A percentile compares a stretch with the other conserved stretches of the same genome.
Conservation (phyloP, 2,113 vertebrate genomes). For the Coracopsis vasa region DNA sequence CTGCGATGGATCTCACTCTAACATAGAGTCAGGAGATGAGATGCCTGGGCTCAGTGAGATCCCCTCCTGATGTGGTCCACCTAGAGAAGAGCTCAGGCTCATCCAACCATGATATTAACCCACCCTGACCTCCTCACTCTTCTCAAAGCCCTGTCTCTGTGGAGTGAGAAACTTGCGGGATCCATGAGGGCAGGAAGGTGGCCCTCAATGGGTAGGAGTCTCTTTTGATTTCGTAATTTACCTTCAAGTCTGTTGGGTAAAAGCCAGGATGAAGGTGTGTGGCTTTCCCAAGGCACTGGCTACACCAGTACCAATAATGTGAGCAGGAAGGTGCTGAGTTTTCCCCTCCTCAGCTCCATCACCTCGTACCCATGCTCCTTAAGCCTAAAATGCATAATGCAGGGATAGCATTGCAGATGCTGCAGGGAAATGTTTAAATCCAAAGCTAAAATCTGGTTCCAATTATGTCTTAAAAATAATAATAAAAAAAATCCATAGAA, state of each 20-base stretch:
- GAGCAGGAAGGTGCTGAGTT: not conserved
- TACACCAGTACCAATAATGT: rapidly evolving
- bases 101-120: not conserved
- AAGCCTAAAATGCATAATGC: not conserved
- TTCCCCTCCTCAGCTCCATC: not conserved
- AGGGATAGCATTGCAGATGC: not conserved
- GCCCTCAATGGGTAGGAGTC: rapidly evolving
- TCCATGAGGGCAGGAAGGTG: not conserved
- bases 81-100: not conserved
- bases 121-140: rapidly evolving
- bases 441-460: not conserved
- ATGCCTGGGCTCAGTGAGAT: not conserved
- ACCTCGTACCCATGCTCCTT: not conserved
- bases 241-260: not conserved
- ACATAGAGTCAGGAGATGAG: not conserved
- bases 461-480: not conserved
- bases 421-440: not conserved
- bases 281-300: not conserved
- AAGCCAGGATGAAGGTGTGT: not conserved
- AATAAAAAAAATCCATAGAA: slow-evolving; percentile 1
- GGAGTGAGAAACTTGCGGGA: not conserved
- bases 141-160: not conserved
- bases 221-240: not conserved
- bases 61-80: rapidly evolving
- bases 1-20: not conserved